These are phyloP conservation scores for Dynastes grantii DNA, from an alignment of 2,888 invertebrate species.

Conservation along the genomic window DNA sequence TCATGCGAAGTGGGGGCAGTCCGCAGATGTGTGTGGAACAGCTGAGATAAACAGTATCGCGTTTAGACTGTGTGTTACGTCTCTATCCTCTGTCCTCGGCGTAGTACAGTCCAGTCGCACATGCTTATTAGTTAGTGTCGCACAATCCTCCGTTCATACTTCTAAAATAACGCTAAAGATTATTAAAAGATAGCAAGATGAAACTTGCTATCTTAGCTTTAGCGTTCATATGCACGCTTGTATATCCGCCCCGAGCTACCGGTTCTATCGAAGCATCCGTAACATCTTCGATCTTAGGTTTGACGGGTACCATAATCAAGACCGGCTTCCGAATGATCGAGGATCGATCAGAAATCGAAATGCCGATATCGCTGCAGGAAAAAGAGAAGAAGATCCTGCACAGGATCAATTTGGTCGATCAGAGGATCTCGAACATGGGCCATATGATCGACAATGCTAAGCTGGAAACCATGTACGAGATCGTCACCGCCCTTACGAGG, in stretches of 20 bases:
- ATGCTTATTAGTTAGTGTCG: too few relatives aligned
- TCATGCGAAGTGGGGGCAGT: too few relatives aligned
- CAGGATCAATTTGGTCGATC: slow-evolving; percentile 13
- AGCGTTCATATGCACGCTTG: neutral
- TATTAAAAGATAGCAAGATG: neutral
- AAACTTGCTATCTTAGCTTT: neutral
- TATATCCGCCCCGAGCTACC: neutral
- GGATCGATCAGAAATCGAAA: slow-evolving; percentile 7
- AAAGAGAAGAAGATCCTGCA: slow-evolving; percentile 28
- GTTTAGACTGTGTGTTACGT: too few relatives aligned
- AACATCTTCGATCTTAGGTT: slow-evolving; percentile 10
- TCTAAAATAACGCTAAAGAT: neutral
- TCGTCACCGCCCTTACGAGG: slow-evolving; percentile 66
- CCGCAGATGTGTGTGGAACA: too few relatives aligned
- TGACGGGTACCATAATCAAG: neutral
- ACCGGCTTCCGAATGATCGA: slow-evolving; percentile 14
- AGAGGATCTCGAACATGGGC: slow-evolving; percentile 13
- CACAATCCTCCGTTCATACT: neutral
- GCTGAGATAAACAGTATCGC: too few relatives aligned
- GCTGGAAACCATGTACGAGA: slow-evolving; percentile 57
- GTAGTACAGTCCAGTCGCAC: too few relatives aligned
- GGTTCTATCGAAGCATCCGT: neutral
- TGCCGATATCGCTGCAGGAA: neutral
- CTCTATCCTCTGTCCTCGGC: too few relatives aligned
- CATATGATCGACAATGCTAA: slow-evolving; percentile 17